Conservation (phyloP, 2,113 vertebrate species). For the Ciconia boyciana region DNA sequence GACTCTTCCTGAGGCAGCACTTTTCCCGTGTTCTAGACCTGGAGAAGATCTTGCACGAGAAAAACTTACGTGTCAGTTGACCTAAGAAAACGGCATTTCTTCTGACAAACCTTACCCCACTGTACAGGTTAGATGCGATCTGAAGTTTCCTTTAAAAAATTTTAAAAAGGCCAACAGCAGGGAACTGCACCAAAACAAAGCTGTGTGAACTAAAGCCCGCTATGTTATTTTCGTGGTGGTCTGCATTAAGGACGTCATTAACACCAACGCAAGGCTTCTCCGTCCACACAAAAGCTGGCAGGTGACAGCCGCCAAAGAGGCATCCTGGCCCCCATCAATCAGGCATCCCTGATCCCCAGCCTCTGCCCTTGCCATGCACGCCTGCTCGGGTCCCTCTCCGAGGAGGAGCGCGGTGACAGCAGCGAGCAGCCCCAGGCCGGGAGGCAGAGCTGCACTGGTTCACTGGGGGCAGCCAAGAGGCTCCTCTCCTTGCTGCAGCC, state of each 20-base stretch:
- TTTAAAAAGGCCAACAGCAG: too few relatives aligned
- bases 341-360: neutral
- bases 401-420: neutral
- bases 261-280: neutral
- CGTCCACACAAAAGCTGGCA: neutral
- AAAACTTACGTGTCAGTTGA: rapidly evolving
- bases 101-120: neutral
- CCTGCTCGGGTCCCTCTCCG: neutral
- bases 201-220: neutral
- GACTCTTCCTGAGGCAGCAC: neutral
- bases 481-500: neutral
- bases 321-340: neutral
- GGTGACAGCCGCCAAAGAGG: rapidly evolving
- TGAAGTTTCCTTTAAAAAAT: neutral
- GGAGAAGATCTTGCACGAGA: neutral
- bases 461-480: neutral
- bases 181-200: neutral
- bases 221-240: rapidly evolving
- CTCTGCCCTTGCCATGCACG: neutral
- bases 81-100: neutral
- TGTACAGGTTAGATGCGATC: neutral
- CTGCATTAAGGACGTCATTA: rapidly evolving
- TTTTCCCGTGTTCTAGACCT: neutral
- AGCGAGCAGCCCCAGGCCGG: neutral
- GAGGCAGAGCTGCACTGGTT: neutral